These are phyloP conservation scores for silkworm (Bombyx mori) DNA, from an alignment of 1,140 invertebrate genomes.

Conservation along the genomic window ASM3026992v2 NC_085107.1:2911001-2911500, in stretches of 20 bases:
- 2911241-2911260: conserved; percentile 45
- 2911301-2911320: conserved; percentile 25
- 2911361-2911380: conserved; percentile 13
- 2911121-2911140: too few species aligned
- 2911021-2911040: too few species aligned
- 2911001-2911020: too few species aligned
- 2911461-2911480: conserved; percentile 22
- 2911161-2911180: too few species aligned
- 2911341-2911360: conserved; percentile 2
- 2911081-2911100: too few species aligned
- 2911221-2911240: not conserved
- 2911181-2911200: too few species aligned
- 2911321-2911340: not conserved
- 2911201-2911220: too few species aligned
- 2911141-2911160: too few species aligned
- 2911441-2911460: not conserved
- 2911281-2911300: conserved; percentile 61
- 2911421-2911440: not conserved
- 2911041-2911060: too few species aligned
- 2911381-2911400: not conserved
- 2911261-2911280: conserved; percentile 58
- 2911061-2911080: too few species aligned
- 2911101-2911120: too few species aligned
- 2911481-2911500: conserved; percentile 53
- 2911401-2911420: conserved; percentile 10